These are phyloP conservation scores for Sternotherus odoratus DNA, from an alignment of 2,797 vertebrate genomes.

Conservation along the genomic window DNA sequence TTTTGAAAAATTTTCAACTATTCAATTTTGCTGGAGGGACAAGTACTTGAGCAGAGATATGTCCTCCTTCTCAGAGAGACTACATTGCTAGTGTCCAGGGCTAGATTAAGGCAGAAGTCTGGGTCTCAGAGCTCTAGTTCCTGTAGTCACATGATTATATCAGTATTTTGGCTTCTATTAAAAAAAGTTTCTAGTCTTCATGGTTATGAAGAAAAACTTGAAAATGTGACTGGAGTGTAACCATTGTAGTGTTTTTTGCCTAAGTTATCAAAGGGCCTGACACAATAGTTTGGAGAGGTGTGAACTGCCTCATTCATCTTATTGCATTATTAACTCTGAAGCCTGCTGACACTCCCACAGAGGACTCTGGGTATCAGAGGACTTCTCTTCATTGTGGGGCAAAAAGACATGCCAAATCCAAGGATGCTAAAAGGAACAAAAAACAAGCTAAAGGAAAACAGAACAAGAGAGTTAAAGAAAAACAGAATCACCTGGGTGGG, in stretches of 20 bases:
- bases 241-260: constrained; percentile 4
- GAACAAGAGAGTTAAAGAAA: background rate
- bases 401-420: constrained; percentile 12
- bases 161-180: constrained; percentile 20
- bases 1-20: constrained; percentile 62
- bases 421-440: background rate
- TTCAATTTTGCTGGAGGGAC: constrained; percentile 37
- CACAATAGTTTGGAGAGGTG: background rate
- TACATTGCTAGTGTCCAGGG: background rate
- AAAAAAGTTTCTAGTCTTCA: background rate
- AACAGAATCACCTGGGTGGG: background rate
- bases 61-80: constrained; percentile 21
- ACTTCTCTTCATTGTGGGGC: background rate
- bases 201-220: constrained; percentile 28
- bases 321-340: background rate
- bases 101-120: background rate
- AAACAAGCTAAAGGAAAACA: background rate
- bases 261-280: constrained; percentile 37
- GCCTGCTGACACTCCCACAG: constrained; percentile 6
- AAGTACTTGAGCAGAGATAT: background rate
- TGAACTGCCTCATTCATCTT: constrained; percentile 38
- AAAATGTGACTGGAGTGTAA: constrained; percentile 27
- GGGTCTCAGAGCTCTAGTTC: background rate
- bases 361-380: background rate
- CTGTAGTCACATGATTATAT: background rate